Base-by-base conservation (phyloP, 1,140 invertebrate genomes). In the Batillaria attramentaria region DNA sequence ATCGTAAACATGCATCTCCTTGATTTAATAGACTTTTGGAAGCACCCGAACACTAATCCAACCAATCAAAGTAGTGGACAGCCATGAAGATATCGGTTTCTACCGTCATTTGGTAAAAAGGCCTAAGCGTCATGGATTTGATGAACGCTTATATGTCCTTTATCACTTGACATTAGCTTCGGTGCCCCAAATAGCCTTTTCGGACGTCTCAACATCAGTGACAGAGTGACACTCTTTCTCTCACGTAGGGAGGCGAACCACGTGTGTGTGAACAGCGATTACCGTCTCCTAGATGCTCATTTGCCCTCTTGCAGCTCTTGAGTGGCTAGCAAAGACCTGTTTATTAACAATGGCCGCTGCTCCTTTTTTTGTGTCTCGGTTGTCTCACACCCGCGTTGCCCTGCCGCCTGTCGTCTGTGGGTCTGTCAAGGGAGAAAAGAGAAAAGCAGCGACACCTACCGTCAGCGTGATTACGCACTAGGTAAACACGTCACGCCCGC, bases 401-500 rank as follows among this genome's bases (percentile, higher is more conserved):
- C 37, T 13, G 68, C 68, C 4, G 24, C 24, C 39, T 42, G 13
- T 24, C 20, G 5, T 68, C 41, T 39, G n/a, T n/a, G n/a, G n/a
- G n/a, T n/a, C n/a, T n/a, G n/a, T n/a, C n/a, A n/a, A n/a, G n/a
- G 37, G 18, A 70, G 41, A 70, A 70, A n/a, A 20, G 6, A 13
- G n/a, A 35, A 39, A 41, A 39, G 18, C 68, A 6, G 1, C 39
- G n/a, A 70, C 68, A 18, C 68, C 41, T 43, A 16, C 68, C n/a
- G 42, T 70, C 68, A 39, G 2, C n/a, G 37, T 39, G 37, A 70
- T 70, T 70, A 42, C 68, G 68, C 35, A 42, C 31, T 70, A 4
- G 37, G 68, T 70, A 70, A 70, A 70, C 68, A 41, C 68, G 24
- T 70, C 68, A 70, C 68, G 68, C 68, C 68, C 39, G 6, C 35